These are phyloP conservation scores for Temnothorax nylanderi DNA, from an alignment of 1,140 invertebrate species.

Conservation along the genomic window DNA sequence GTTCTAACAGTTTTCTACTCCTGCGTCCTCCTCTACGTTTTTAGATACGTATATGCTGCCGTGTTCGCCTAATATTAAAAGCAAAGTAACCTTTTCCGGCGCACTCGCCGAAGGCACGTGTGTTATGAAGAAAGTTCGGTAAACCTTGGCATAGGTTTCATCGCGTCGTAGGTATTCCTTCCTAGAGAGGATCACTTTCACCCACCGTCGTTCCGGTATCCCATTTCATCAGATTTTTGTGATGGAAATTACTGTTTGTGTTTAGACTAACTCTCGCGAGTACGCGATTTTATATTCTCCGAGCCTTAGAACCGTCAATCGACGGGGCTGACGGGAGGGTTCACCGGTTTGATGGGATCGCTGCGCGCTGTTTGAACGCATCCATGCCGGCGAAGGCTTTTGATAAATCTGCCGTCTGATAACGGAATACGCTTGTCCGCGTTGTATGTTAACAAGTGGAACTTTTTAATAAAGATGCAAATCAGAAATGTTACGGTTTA, in stretches of 20 bases:
- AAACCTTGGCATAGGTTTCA: conserved; percentile 60
- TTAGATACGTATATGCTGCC: not conserved
- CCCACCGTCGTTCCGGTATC: conserved; percentile 65
- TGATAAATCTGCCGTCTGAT: conserved; percentile 53
- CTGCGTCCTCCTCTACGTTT: not conserved
- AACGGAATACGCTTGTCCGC: conserved; percentile 35
- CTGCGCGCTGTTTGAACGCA: conserved; percentile 32
- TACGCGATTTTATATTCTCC: conserved; percentile 54
- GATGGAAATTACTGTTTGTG: conserved; percentile 68
- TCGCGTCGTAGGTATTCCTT: conserved; percentile 58
- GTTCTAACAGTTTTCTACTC: not conserved
- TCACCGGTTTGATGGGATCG: conserved; percentile 46
- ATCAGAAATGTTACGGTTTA: conserved; percentile 53
- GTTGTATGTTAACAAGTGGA: conserved; percentile 42
- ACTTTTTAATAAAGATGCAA: conserved; percentile 66
- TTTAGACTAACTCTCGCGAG: conserved; percentile 58
- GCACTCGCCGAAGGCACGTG: not conserved
- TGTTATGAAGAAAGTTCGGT: conserved; percentile 62
- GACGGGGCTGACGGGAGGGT: not conserved
- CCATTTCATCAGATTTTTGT: conserved; percentile 74
- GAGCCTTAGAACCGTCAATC: conserved; percentile 22
- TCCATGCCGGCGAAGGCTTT: conserved; percentile 16
- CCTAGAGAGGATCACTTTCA: conserved; percentile 22
- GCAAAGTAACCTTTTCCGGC: conserved; percentile 42
- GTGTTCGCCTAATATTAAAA: conserved; percentile 28